phyloP scores from a whole-genome alignment of 2,888 invertebrate genomes.

The Ferrisia virgata region DNA sequence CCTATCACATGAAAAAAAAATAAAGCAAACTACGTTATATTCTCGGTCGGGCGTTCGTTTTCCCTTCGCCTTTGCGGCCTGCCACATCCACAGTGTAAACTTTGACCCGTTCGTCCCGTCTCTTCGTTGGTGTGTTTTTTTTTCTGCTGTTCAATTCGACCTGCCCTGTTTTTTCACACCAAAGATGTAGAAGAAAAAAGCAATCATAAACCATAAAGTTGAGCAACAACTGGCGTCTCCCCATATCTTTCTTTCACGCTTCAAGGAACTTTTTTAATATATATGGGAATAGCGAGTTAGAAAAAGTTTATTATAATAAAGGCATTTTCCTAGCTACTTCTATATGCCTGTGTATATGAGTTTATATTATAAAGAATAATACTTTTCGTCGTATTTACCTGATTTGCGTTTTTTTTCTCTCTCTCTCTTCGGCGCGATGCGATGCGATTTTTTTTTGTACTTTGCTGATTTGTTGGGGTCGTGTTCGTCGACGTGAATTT shows the following conservation, averaged over 20 bases:
- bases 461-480: background rate
- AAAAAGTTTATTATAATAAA: slow-evolving; percentile 45
- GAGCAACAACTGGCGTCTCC: slow-evolving; percentile 45
- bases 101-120: slow-evolving; percentile 12
- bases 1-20: slow-evolving; percentile 27
- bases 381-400: background rate
- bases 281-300: slow-evolving; percentile 42
- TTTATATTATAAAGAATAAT: slow-evolving; percentile 9
- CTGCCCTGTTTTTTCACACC: slow-evolving; percentile 17
- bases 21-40: slow-evolving; percentile 25
- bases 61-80: background rate
- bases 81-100: background rate
- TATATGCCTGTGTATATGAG: slow-evolving; percentile 21
- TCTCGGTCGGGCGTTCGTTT: background rate
- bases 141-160: background rate
- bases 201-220: slow-evolving; percentile 45
- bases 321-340: slow-evolving; percentile 30
- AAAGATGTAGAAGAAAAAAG: slow-evolving; percentile 35
- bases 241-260: slow-evolving; percentile 45
- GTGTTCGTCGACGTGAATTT: background rate
- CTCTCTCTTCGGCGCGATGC: background rate
- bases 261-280: slow-evolving; percentile 45
- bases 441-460: background rate
- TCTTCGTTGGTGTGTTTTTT: background rate
- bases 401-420: background rate